Evolutionary conservation across 37 sponge, comb jelly and placozoan species (phyloP), one percentile per base, ranked within the genome.

Genomic region (Halichondria panicea): DNA sequence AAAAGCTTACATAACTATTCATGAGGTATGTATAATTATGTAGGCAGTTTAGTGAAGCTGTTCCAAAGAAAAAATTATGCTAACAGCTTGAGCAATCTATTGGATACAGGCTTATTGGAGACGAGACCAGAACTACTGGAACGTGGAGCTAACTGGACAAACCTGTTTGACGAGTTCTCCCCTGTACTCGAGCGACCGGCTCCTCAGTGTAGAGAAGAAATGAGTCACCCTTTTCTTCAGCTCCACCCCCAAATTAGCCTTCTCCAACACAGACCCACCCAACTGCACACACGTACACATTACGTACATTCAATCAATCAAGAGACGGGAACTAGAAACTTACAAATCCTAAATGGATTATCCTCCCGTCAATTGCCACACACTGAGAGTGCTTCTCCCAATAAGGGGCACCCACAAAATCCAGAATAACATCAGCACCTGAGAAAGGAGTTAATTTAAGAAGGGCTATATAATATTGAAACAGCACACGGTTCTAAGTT

Each of bases 381-480:
- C 84, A 84, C 27, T 71, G 45, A 28, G 78, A 54, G 67, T 94
- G 87, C 27, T 88, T 87, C 38, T 87, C 92, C 92, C 92, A 94
- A 38, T 94, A 91, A 15, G 85, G 22, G 7, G 78, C 95, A 36
- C 95, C 95, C 58, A 94, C 78, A 65, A 87, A 91, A 52, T 94
- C 95, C 39, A 94, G 1, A 7, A 94, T 81, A 8, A 94, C 82
- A 77, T 94, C 86, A 30, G 63, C 89, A 73, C 95, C 94, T 93
- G 50, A 7, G 42, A 54, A 3, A 64, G 15, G 13, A 48, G 52
- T 11, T 48, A 18, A 48, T n/a, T n/a, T n/a, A n/a, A n/a, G n/a
- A n/a, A n/a, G n/a, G n/a, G n/a, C n/a, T n/a, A n/a, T n/a, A n/a
- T n/a, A n/a, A 15, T 48, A 11, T 18, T 48, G 52, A 48, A 18